A percentile compares a stretch with the other conserved stretches of the same genome.
Conservation (phyloP, 2,113 vertebrate species). For the Uria lomvia region DNA sequence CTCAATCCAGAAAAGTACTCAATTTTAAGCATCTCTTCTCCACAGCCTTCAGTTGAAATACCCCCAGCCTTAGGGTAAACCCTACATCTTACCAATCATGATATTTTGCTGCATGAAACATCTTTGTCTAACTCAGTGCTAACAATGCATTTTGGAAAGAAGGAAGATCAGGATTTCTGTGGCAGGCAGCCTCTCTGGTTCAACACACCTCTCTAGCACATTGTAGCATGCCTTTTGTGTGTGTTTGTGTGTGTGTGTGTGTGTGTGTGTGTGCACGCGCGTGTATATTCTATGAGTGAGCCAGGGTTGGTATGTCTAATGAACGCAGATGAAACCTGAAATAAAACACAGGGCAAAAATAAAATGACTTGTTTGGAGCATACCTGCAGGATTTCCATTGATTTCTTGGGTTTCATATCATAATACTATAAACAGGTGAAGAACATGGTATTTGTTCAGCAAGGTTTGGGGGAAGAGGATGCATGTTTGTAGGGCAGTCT, state of each 20-base stretch:
- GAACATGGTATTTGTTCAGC: not conserved
- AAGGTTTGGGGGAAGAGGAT: not conserved
- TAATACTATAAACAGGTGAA: not conserved
- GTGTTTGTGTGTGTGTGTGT: too few relatives aligned
- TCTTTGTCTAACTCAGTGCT: not conserved
- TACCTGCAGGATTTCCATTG: not conserved
- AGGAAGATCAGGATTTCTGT: rapidly evolving
- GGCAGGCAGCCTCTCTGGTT: not conserved
- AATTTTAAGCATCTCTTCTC: not conserved
- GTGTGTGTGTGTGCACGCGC: too few relatives aligned
- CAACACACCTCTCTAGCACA: not conserved
- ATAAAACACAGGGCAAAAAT: not conserved
- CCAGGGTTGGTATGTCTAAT: not conserved
- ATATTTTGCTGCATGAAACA: not conserved
- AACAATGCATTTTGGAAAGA: not conserved
- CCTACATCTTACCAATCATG: too few relatives aligned
- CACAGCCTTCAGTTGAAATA: not conserved
- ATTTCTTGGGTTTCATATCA: not conserved
- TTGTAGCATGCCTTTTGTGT: rapidly evolving
- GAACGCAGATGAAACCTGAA: not conserved
- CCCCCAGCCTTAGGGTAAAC: not conserved
- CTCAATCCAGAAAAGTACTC: not conserved
- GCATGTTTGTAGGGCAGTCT: not conserved
- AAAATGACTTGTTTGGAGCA: not conserved
- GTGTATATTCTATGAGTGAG: not conserved